phyloP scores from a whole-genome alignment of 2,113 vertebrate genomes.

The Gasterosteus nipponicus region DNA sequence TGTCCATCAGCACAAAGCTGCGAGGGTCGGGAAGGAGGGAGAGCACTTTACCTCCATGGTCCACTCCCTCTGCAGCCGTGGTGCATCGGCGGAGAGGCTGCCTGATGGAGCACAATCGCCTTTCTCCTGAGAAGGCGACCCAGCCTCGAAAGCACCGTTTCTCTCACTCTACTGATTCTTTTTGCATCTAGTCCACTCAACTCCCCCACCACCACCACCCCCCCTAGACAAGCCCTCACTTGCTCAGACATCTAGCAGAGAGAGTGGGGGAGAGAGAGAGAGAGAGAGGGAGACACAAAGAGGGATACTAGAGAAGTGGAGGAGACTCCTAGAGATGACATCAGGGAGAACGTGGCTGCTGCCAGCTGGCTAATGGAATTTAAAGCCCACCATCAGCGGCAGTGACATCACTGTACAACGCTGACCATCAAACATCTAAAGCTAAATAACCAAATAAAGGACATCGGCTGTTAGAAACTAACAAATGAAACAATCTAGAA shows the following conservation, averaged over 20 bases:
- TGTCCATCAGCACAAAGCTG: conserved; percentile 3
- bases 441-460: background rate
- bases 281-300: conserved; percentile 9
- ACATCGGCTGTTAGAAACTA: background rate
- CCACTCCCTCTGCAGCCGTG: conserved; percentile 48
- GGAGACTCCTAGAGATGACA: conserved; percentile 63
- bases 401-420: conserved; percentile 7
- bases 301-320: conserved; percentile 13
- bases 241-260: conserved; percentile 49
- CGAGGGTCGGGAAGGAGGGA: conserved; percentile 41
- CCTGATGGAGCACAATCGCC: conserved; percentile 29
- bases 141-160: conserved; percentile 40
- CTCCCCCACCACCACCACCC: background rate
- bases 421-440: background rate
- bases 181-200: conserved; percentile 36
- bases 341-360: conserved; percentile 46
- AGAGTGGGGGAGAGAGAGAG: background rate
- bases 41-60: conserved; percentile 78
- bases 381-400: conserved; percentile 21
- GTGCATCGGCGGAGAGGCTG: conserved; percentile 56
- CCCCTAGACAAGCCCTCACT: conserved; percentile 51
- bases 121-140: conserved; percentile 40
- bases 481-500: conserved; percentile 9
- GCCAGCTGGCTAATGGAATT: conserved; percentile 57
- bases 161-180: conserved; percentile 41